Evolutionary conservation across 2,888 invertebrate genomes (phyloP).

Genomic region (Lasioglossum leucozonium): DNA sequence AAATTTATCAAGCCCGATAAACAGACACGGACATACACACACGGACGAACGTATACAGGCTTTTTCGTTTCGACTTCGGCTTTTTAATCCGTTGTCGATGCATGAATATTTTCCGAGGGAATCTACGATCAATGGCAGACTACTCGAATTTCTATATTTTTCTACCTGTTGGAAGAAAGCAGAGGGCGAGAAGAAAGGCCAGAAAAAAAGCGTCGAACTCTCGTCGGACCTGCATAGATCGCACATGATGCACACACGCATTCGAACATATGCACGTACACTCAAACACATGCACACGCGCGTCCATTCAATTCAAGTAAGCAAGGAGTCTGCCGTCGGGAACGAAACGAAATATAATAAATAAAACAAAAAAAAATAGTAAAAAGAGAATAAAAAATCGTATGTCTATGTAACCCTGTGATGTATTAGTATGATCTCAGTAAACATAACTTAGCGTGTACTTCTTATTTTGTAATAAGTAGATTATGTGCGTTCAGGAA

Average conservation of each 20-base stretch:
- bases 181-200: background rate
- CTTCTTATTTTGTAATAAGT: conserved; percentile 79
- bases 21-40: background rate
- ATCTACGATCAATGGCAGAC: conserved; percentile 35
- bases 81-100: background rate
- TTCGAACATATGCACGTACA: background rate
- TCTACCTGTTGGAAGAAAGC: background rate
- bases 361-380: conserved; percentile 61
- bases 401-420: conserved; percentile 84
- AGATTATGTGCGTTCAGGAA: conserved; percentile 55
- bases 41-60: background rate
- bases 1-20: background rate
- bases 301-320: background rate
- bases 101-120: background rate
- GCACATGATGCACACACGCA: background rate
- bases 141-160: background rate
- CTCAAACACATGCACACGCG: background rate
- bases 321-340: conserved; percentile 57
- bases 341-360: conserved; percentile 57
- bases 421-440: conserved; percentile 85
- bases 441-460: conserved; percentile 83
- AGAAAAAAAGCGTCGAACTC: conserved; percentile 33
- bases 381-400: conserved; percentile 70
- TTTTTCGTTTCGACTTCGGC: background rate
- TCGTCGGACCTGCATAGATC: conserved; percentile 55